Conservation (phyloP, 1,140 invertebrate genomes). For the Batillaria attramentaria region DNA sequence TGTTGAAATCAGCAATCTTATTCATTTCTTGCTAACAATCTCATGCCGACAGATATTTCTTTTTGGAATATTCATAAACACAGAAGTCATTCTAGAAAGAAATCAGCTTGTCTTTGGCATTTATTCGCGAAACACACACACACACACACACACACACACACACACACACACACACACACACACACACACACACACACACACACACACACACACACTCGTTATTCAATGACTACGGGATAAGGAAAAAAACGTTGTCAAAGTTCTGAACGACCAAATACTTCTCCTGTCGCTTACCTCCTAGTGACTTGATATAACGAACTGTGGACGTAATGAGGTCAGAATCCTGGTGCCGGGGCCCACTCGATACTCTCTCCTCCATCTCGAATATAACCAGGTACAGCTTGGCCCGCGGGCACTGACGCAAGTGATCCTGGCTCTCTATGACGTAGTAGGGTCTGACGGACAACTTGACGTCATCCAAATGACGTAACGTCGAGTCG, state of each 20-base stretch:
- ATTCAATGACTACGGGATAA: not conserved
- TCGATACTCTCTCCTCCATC: constrained; percentile 38
- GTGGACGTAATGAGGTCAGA: constrained; percentile 48
- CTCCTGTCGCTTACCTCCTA: constrained; percentile 43
- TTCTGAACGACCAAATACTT: not conserved
- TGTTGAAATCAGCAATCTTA: no score
- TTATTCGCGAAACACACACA: not conserved
- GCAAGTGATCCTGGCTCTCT: constrained; percentile 47
- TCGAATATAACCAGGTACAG: constrained; percentile 56
- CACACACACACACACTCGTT: no score
- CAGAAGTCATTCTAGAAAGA: no score
- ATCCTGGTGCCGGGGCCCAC: constrained; percentile 26
- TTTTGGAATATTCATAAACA: no score
- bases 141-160: not conserved
- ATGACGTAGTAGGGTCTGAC: constrained; percentile 49
- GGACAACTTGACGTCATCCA: constrained; percentile 48
- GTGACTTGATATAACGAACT: constrained; percentile 48
- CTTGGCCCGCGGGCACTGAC: constrained; percentile 50
- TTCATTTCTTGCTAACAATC: no score
- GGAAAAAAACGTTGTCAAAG: not conserved
- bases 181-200: no score
- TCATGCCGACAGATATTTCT: no score
- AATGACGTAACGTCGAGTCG: constrained; percentile 46
- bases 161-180: no score
- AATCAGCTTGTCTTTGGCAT: no score